Conservation (phyloP, 1,140 invertebrate species). For the Lethocerus indicus region DNA sequence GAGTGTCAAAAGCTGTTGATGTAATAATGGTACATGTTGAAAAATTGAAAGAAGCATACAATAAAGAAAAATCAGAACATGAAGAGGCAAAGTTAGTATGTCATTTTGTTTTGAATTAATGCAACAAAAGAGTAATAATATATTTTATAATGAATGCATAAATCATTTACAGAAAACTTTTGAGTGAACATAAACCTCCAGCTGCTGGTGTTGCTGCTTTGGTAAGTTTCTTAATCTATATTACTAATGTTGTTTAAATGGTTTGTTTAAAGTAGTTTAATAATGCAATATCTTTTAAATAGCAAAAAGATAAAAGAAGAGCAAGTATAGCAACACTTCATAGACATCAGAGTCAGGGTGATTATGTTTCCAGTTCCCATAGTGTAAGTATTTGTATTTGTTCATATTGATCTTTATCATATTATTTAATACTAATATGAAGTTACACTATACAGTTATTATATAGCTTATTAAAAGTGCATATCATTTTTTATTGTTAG, state of each 20-base stretch:
- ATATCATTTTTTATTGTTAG: no score
- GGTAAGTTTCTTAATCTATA: constrained; percentile 8
- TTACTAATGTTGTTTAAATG: no score
- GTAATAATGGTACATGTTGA: constrained; percentile 34
- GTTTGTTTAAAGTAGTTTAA: no score
- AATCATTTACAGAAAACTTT: constrained; percentile 10
- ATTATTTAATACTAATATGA: no score
- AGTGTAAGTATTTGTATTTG: constrained; percentile 9
- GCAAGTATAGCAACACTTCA: constrained; percentile 15
- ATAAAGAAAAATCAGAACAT: constrained; percentile 17
- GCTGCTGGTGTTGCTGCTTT: constrained; percentile 1
- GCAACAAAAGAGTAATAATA: no score
- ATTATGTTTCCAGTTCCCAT: constrained; percentile 1
- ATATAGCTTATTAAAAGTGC: no score
- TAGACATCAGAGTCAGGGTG: constrained; percentile 5
- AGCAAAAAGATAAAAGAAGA: constrained; percentile 13
- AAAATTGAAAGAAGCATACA: constrained; percentile 24
- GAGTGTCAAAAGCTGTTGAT: constrained; percentile 31
- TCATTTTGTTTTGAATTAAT: background rate
- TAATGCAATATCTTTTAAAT: no score
- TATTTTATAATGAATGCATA: no score
- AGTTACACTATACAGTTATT: no score
- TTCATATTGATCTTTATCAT: no score
- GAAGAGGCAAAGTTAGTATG: constrained; percentile 16
- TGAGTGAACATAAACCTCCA: constrained; percentile 11